A percentile compares a stretch with the other conserved stretches of the same genome.
Evolutionary conservation across 2,888 invertebrate species (phyloP).

Genomic region (Pheosia tremula): DNA sequence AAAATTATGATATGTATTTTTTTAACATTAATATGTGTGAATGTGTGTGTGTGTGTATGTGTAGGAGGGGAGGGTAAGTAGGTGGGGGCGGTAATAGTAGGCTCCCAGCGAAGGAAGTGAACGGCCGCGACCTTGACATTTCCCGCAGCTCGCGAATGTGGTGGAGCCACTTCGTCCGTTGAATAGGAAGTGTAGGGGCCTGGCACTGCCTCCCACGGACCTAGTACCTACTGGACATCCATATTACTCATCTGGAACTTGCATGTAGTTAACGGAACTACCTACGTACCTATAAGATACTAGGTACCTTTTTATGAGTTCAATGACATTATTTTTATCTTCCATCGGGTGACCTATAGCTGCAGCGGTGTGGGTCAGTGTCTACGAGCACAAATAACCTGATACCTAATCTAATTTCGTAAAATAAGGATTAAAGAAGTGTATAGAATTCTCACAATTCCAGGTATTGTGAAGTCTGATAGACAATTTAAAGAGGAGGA

Average conservation of each 20-base stretch:
- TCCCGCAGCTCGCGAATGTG: slow-evolving; percentile 61
- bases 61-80: slow-evolving; percentile 24
- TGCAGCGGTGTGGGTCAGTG: too few species aligned
- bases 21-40: too few species aligned
- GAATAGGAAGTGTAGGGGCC: slow-evolving; percentile 44
- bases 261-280: background rate
- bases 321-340: too few species aligned
- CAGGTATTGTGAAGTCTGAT: background rate
- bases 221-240: slow-evolving; percentile 26
- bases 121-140: slow-evolving; percentile 79
- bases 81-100: slow-evolving; percentile 39
- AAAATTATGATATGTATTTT: too few species aligned
- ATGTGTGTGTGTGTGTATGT: background rate
- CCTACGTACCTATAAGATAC: background rate
- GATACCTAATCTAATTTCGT: too few species aligned
- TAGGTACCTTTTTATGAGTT: too few species aligned
- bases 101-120: slow-evolving; percentile 73
- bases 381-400: too few species aligned
- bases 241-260: slow-evolving; percentile 4
- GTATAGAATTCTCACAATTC: too few species aligned
- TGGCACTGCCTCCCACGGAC: slow-evolving; percentile 40
- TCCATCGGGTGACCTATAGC: too few species aligned
- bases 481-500: background rate
- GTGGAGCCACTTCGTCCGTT: slow-evolving; percentile 36
- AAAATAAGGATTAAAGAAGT: too few species aligned